phyloP scores from a whole-genome alignment of 2,113 vertebrate genomes.

The Isichthys henryi region DNA sequence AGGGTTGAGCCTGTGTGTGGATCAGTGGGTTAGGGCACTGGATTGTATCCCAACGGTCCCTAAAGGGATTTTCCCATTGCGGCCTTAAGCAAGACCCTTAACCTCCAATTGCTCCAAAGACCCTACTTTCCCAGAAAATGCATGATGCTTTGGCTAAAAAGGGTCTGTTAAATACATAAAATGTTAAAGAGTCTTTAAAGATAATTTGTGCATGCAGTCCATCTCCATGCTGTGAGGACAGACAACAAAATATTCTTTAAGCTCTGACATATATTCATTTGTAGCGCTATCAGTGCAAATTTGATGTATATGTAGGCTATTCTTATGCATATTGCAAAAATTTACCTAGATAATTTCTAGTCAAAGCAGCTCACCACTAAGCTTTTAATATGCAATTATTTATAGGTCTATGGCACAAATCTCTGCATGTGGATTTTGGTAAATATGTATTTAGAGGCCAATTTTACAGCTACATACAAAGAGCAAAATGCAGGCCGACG shows the following conservation, averaged over 20 bases:
- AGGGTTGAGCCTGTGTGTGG: neutral
- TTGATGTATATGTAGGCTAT: neutral
- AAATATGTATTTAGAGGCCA: neutral
- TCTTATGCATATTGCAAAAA: neutral
- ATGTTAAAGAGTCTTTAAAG: neutral
- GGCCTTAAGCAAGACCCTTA: neutral
- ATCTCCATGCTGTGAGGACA: neutral
- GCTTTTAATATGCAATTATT: neutral
- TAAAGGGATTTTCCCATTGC: neutral
- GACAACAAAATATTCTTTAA: neutral
- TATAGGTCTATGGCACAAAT: neutral
- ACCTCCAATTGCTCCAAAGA: neutral
- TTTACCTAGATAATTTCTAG: neutral
- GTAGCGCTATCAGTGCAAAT: neutral
- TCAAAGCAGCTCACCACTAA: neutral
- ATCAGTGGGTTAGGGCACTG: neutral
- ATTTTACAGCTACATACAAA: neutral
- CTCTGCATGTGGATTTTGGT: neutral
- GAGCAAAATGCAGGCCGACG: neutral
- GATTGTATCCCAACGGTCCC: neutral
- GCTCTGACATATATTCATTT: neutral
- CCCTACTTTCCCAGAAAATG: neutral
- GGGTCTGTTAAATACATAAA: neutral
- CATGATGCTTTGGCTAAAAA: neutral
- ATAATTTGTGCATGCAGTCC: neutral